Conservation (phyloP, 92 coral and sea anemone genomes). For the Zoanthus sansibaricus region DNA sequence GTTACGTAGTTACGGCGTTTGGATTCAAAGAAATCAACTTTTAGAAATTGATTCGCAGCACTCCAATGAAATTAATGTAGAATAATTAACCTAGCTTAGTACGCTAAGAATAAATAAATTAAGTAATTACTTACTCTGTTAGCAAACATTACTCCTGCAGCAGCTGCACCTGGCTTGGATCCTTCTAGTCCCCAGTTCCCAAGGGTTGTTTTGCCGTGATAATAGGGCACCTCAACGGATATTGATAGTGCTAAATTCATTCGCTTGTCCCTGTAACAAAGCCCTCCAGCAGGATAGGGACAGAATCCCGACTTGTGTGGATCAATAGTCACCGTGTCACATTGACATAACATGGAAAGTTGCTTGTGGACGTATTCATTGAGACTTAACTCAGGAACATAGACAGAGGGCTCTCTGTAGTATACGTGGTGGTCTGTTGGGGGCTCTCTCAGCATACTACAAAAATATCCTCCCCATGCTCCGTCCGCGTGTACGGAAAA, state of each 20-base stretch:
- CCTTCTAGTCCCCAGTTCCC: conserved; percentile 52
- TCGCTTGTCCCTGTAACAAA: conserved; percentile 82
- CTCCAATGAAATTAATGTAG: background rate
- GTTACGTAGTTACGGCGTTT: too few relatives aligned
- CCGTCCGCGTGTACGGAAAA: conserved; percentile 78
- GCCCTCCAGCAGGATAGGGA: conserved; percentile 71
- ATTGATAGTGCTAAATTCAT: conserved; percentile 83
- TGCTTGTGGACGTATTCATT: conserved; percentile 69
- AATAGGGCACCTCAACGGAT: conserved; percentile 77
- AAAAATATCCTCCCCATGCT: conserved; percentile 98
- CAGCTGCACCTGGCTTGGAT: conserved; percentile 94
- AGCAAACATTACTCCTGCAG: conserved; percentile 84
- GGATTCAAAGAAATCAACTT: too few relatives aligned
- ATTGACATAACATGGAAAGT: conserved; percentile 63
- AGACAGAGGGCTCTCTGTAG: conserved; percentile 57
- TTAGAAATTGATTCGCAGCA: background rate
- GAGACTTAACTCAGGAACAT: conserved; percentile 75
- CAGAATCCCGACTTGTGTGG: conserved; percentile 96
- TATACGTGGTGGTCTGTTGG: conserved; percentile 21
- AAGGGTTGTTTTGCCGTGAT: conserved; percentile 71
- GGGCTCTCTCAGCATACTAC: conserved; percentile 86
- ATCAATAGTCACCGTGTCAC: conserved; percentile 91
- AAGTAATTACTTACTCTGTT: conserved; percentile 71
- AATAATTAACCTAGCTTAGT: background rate
- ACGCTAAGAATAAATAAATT: background rate